A percentile compares a stretch with the other conserved stretches of the same genome.
Conservation (phyloP, 2,797 vertebrate species). For the Neostethus bicornis region DNA sequence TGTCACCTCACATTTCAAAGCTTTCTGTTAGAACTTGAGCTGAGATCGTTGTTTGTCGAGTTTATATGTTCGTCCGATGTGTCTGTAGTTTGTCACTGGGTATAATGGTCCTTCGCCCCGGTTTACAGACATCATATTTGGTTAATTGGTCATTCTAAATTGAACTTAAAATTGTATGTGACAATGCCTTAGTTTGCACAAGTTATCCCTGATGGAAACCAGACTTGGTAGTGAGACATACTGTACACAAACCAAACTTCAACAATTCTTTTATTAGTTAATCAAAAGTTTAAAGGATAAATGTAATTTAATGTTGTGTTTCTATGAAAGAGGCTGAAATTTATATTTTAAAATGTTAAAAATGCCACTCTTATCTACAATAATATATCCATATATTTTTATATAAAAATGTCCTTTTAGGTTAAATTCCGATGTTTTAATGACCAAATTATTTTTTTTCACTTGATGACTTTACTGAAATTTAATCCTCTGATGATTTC, state of each 20-base stretch:
- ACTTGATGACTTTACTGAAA: background rate
- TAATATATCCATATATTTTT: background rate
- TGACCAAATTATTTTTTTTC: background rate
- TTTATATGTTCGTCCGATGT: background rate
- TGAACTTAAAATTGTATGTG: too few relatives aligned
- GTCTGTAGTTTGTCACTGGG: background rate
- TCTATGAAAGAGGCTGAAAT: background rate
- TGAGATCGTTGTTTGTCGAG: background rate
- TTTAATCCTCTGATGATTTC: background rate
- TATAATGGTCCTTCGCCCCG: background rate
- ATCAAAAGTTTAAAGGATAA: background rate
- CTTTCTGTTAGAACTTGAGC: too few relatives aligned
- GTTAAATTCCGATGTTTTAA: background rate
- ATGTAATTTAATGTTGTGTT: background rate
- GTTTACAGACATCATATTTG: background rate
- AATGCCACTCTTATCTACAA: background rate
- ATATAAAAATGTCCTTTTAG: background rate
- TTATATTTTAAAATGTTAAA: conserved; percentile 9
- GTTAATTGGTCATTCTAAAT: too few relatives aligned
- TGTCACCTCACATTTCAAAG: background rate
- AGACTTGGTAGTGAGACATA: too few relatives aligned
- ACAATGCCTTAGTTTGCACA: too few relatives aligned
- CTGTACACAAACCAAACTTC: too few relatives aligned
- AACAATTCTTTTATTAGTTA: too few relatives aligned
- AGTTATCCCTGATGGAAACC: too few relatives aligned